A percentile compares a stretch with the other conserved stretches of the same genome.
Conservation (phyloP, 2,888 invertebrate genomes). For the Anorthoa munda region DNA sequence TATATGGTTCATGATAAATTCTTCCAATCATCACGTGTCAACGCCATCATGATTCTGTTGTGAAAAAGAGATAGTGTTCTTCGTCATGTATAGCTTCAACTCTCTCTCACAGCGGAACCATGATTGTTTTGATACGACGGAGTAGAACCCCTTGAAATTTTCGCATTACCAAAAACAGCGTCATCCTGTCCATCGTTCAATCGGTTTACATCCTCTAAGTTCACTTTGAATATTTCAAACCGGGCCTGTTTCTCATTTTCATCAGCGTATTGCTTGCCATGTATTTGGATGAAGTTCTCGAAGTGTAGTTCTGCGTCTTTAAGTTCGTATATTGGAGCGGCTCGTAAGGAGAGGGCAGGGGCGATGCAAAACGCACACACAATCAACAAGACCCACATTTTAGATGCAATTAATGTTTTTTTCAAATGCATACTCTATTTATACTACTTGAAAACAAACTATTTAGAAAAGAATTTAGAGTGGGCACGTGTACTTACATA, state of each 20-base stretch:
- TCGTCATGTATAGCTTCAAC: no score
- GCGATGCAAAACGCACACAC: slow-evolving; percentile 6
- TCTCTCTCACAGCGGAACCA: no score
- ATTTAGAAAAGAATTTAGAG: neutral
- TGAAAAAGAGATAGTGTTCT: no score
- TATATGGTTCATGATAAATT: no score
- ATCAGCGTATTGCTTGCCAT: slow-evolving; percentile 29
- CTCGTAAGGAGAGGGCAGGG: neutral
- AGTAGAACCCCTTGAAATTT: neutral
- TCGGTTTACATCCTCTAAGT: slow-evolving; percentile 23
- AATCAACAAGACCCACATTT: neutral
- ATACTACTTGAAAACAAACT: neutral
- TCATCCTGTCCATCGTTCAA: slow-evolving; percentile 24
- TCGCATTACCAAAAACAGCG: slow-evolving; percentile 46
- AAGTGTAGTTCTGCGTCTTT: slow-evolving; percentile 40
- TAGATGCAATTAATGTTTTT: neutral
- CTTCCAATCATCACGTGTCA: no score
- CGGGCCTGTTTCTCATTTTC: slow-evolving; percentile 40
- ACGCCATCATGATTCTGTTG: no score
- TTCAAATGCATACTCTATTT: neutral
- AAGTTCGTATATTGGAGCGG: neutral
- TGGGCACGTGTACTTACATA: neutral
- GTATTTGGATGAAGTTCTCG: slow-evolving; percentile 31
- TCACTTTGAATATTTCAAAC: slow-evolving; percentile 55
- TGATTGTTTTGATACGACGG: no score